Conservation (phyloP, 2,888 invertebrate species). For the Chloroclysta siterata region DNA sequence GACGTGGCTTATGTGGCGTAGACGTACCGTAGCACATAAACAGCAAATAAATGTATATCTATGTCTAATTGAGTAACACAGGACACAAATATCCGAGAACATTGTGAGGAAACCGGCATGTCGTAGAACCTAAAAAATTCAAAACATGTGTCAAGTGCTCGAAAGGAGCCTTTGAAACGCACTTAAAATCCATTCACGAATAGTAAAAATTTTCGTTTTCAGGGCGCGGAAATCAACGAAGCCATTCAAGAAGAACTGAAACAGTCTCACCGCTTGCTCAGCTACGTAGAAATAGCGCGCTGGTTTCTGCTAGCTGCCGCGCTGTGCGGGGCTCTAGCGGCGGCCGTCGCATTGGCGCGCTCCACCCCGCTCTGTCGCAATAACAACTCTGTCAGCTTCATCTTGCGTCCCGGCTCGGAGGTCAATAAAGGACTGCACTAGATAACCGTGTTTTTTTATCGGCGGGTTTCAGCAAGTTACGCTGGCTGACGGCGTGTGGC, state of each 20-base stretch:
- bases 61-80: too few relatives aligned
- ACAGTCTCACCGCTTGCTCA: constrained; percentile 62
- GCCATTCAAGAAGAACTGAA: constrained; percentile 64
- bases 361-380: constrained; percentile 60
- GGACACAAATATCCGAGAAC: too few relatives aligned
- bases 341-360: constrained; percentile 50
- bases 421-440: constrained; percentile 63
- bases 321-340: constrained; percentile 43
- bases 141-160: too few relatives aligned
- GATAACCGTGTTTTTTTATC: constrained; percentile 29
- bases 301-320: constrained; percentile 72
- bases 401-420: constrained; percentile 57
- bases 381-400: constrained; percentile 72
- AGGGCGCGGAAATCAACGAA: constrained; percentile 72
- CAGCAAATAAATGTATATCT: too few relatives aligned
- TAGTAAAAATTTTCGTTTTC: too few relatives aligned
- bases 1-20: background rate
- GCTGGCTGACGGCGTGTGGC: too few relatives aligned
- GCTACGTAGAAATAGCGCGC: constrained; percentile 67
- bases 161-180: too few relatives aligned
- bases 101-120: too few relatives aligned
- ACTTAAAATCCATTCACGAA: too few relatives aligned
- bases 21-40: too few relatives aligned
- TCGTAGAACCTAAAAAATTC: too few relatives aligned
- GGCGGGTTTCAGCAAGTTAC: too few relatives aligned